These are phyloP conservation scores for Halesus radiatus DNA, from an alignment of 1,140 invertebrate genomes.

Conservation along the genomic window DNA sequence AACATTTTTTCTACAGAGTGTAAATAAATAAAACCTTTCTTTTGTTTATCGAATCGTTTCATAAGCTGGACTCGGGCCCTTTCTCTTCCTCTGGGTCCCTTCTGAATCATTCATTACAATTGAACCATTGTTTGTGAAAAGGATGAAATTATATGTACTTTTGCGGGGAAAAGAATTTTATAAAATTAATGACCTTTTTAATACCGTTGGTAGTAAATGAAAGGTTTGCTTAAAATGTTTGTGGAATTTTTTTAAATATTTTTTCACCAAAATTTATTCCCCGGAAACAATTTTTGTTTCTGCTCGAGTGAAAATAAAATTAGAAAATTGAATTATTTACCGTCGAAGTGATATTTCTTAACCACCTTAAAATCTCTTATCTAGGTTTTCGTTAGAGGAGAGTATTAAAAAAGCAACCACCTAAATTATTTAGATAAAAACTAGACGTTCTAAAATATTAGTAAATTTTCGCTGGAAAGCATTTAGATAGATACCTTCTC, in stretches of 20 bases:
- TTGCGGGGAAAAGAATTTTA: background rate
- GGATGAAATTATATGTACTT: constrained; percentile 48
- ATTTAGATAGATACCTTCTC: too few relatives aligned
- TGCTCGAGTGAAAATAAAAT: too few relatives aligned
- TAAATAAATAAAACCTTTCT: constrained; percentile 57
- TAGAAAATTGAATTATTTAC: too few relatives aligned
- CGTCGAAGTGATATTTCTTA: too few relatives aligned
- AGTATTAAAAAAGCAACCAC: too few relatives aligned
- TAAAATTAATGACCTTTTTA: constrained; percentile 23
- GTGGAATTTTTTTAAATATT: too few relatives aligned
- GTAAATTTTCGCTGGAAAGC: too few relatives aligned
- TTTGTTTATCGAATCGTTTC: constrained; percentile 57
- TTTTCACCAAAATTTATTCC: too few relatives aligned
- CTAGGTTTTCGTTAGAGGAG: too few relatives aligned
- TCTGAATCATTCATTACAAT: constrained; percentile 58
- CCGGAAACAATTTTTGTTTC: constrained; percentile 22
- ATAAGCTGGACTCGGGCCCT: constrained; percentile 45
- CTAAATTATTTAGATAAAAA: too few relatives aligned
- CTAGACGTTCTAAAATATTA: too few relatives aligned
- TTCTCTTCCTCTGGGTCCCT: constrained; percentile 15
- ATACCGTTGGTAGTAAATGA: constrained; percentile 6
- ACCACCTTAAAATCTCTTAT: too few relatives aligned
- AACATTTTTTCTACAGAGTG: constrained; percentile 37
- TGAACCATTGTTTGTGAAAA: constrained; percentile 55
- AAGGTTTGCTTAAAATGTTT: background rate